These are phyloP conservation scores for Eulemur coronatus DNA, from an alignment of 2,797 vertebrate species.

Conservation along the genomic window DNA sequence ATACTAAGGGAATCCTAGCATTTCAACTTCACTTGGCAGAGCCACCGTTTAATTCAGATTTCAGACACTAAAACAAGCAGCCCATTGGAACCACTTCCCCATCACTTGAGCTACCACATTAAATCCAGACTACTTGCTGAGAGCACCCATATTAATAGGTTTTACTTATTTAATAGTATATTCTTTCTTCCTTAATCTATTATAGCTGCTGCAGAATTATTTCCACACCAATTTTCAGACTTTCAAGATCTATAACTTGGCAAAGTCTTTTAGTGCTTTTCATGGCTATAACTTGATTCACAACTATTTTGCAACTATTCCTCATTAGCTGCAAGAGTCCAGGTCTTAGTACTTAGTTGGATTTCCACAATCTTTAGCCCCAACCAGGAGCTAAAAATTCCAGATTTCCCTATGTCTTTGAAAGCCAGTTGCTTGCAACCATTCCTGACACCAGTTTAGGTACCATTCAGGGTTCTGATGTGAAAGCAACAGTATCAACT, in stretches of 20 bases:
- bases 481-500: not conserved
- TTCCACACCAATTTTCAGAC: not conserved
- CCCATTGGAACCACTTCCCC: not conserved
- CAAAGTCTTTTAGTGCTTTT: not conserved
- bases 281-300: not conserved
- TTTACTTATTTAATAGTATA: not conserved
- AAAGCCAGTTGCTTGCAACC: not conserved
- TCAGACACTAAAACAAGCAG: conserved; percentile 1
- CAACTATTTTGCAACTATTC: not conserved
- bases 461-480: not conserved
- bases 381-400: not conserved
- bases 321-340: not conserved
- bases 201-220: not conserved
- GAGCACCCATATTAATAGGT: not conserved
- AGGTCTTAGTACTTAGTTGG: not conserved
- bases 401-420: not conserved
- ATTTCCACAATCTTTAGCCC: not conserved
- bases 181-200: not conserved
- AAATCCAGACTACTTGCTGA: not conserved
- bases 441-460: not conserved
- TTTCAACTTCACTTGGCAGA: not conserved
- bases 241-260: not conserved
- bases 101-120: not conserved
- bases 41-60: not conserved
- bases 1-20: not conserved